A percentile compares a stretch with the other conserved stretches of the same genome.
phyloP scores from a whole-genome alignment of 2,888 invertebrate genomes.

The Tuberolachnus salignus region DNA sequence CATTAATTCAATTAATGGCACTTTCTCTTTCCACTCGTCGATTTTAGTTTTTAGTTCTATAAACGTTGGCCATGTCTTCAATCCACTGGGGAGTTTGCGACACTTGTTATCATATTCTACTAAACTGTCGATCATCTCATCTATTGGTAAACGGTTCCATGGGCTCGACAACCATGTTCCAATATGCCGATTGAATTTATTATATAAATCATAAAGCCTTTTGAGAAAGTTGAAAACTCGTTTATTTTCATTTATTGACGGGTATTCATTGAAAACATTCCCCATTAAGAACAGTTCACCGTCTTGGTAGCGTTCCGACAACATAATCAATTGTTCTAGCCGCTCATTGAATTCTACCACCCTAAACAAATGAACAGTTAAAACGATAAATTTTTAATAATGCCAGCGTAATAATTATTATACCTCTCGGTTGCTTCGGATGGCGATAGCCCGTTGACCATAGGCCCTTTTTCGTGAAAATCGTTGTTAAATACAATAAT shows the following conservation, averaged over 20 bases:
- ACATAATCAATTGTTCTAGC: constrained; percentile 82
- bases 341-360: constrained; percentile 77
- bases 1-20: constrained; percentile 85
- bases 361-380: constrained; percentile 62
- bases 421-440: constrained; percentile 85
- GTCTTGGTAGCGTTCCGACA: constrained; percentile 80
- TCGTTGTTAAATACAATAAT: constrained; percentile 61
- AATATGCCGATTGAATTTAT: constrained; percentile 83
- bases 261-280: constrained; percentile 69
- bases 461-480: constrained; percentile 80
- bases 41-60: constrained; percentile 85
- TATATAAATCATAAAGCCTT: constrained; percentile 79
- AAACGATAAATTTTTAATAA: too few relatives aligned
- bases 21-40: constrained; percentile 87
- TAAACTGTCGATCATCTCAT: constrained; percentile 78
- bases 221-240: constrained; percentile 84
- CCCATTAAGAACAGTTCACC: constrained; percentile 79
- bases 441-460: constrained; percentile 81
- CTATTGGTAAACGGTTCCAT: constrained; percentile 84
- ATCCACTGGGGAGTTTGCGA: constrained; percentile 79
- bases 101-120: constrained; percentile 85
- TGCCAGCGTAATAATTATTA: neutral
- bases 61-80: constrained; percentile 88
- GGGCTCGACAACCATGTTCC: constrained; percentile 84
- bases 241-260: constrained; percentile 76